Conservation (phyloP, 2,888 invertebrate species). For the Muscina levida region DNA sequence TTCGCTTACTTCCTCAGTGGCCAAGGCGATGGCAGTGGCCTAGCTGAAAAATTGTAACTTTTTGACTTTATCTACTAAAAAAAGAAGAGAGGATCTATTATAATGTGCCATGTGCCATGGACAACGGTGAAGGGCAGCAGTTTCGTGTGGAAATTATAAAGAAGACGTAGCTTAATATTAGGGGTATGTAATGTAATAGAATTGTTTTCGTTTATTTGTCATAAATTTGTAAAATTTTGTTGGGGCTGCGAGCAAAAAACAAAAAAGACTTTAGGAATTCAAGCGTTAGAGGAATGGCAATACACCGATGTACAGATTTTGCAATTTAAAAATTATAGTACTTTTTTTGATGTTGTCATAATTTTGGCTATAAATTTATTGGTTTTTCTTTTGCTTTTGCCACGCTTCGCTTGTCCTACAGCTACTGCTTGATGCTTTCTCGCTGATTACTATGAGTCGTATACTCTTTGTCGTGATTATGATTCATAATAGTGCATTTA, state of each 20-base stretch:
- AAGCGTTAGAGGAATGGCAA: background rate
- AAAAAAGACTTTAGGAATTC: no score
- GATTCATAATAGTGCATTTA: conserved; percentile 48
- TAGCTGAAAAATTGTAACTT: conserved; percentile 24
- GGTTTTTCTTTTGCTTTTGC: background rate
- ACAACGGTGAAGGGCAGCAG: conserved; percentile 1
- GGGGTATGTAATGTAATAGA: no score
- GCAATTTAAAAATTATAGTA: conserved; percentile 12
- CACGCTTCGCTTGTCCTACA: background rate
- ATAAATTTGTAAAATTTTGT: conserved; percentile 16
- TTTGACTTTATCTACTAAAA: conserved; percentile 20
- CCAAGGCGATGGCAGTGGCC: background rate
- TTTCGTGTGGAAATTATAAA: background rate
- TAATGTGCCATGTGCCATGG: no score
- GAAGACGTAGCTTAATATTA: background rate
- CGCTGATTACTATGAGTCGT: no score
- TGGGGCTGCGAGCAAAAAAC: no score
- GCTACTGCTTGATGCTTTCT: no score
- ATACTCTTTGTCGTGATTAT: conserved; percentile 22
- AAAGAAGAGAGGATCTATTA: no score
- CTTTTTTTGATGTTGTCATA: conserved; percentile 25
- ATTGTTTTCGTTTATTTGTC: no score
- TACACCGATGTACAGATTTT: background rate
- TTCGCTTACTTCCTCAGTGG: no score
- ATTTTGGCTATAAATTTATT: background rate